These are phyloP conservation scores for Lumbricus terrestris DNA, from an alignment of 2,888 invertebrate species.

Conservation along the genomic window DNA sequence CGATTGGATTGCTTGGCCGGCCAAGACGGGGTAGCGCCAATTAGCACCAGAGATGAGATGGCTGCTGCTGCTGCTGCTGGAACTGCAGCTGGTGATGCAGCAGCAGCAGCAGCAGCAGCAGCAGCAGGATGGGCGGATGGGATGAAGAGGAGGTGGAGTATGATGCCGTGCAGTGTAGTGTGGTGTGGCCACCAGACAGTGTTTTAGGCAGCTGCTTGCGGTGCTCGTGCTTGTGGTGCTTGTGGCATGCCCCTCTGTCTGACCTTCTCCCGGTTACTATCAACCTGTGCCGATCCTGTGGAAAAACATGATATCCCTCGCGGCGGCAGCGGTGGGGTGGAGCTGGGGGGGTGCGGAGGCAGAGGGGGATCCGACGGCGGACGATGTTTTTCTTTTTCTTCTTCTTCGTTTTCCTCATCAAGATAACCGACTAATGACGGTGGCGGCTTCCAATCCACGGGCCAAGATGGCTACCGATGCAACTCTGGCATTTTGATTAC, in stretches of 20 bases:
- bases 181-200: conserved; percentile 8
- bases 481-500: conserved; percentile 14
- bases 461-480: conserved; percentile 4
- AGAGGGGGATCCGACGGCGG: neutral
- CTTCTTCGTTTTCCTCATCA: neutral
- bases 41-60: conserved; percentile 18
- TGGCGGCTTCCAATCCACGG: neutral
- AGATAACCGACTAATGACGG: conserved; percentile 17
- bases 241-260: neutral
- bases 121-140: neutral
- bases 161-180: neutral
- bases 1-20: conserved; percentile 16
- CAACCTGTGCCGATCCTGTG: conserved; percentile 14
- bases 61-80: neutral
- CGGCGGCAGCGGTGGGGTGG: neutral
- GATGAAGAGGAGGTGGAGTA: neutral
- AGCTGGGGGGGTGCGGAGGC: neutral
- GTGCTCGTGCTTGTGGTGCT: too few species aligned
- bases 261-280: conserved; percentile 6
- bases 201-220: neutral
- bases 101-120: neutral
- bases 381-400: neutral
- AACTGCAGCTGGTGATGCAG: neutral
- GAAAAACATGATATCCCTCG: conserved; percentile 11
- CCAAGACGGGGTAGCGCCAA: neutral